Base-by-base conservation (phyloP, 2,113 vertebrate genomes). In the Coracopsis vasa region DNA sequence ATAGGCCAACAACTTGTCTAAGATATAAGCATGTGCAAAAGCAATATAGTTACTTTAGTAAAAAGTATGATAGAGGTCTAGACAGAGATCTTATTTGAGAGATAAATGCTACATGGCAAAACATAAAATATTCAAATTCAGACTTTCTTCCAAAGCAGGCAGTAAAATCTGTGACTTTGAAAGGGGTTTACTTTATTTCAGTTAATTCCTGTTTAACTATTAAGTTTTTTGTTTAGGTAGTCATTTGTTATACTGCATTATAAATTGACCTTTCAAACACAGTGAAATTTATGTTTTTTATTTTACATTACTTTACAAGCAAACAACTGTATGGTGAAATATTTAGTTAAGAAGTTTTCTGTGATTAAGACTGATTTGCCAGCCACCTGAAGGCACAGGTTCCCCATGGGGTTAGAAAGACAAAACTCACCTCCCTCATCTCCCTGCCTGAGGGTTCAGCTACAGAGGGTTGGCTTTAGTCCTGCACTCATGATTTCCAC, bases 171-270 rank as follows among this genome's bases (percentile, higher is more conserved):
- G 27, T 72, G 17, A 14, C 51, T 92, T 88, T 91, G 45, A 80
- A 69, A 51, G 28, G 20, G 7, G 4, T 64, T 87, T 69, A 31
- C 31, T 53, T 75, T 73, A 48, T 92, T 89, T 51, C 50, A 84
- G 56, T 89, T 92, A 74, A 92, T 56, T 77, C 35, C 60, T 58
- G 23, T 53, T 93, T 66, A 96, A 47, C 3, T 71, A 16, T 66
- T 41, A 80, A 29, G 31, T 39, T 53, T 75, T 71, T 93, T 91
- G 54, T 77, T 86, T 90, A 83, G 65, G 6, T 69, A 54, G 13
- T 60, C 20, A 61, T 95, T 94, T 47, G 16, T 65, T 80, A 83
- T 72, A 79, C 44, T 88, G 66, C 78, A 81, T 92, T 91, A 95
- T 78, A 77, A 75, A 67, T 71, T 78, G 53, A 60, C 45, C 47